These are phyloP conservation scores for Cephonodes hylas DNA, from an alignment of 2,888 invertebrate species.

Conservation along the genomic window DNA sequence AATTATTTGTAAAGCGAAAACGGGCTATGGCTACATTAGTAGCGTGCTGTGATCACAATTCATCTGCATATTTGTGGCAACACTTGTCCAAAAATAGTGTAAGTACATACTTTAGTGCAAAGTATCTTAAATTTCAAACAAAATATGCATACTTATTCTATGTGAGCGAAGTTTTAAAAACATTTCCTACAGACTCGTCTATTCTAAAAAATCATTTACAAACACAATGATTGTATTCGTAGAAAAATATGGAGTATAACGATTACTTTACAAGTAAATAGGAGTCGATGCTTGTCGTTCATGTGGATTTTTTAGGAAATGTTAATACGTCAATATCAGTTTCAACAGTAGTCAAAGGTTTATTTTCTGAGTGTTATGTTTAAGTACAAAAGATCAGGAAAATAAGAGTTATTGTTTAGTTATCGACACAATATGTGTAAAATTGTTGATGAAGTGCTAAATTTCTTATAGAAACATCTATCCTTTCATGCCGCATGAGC, in stretches of 20 bases:
- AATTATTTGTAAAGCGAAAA: not conserved
- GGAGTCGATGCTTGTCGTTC: slow-evolving; percentile 14
- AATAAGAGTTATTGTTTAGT: not conserved
- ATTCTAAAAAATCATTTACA: slow-evolving; percentile 65
- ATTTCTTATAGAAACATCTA: too few relatives aligned
- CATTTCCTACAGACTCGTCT: slow-evolving; percentile 47
- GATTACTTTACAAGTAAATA: slow-evolving; percentile 63
- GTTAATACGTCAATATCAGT: too few relatives aligned
- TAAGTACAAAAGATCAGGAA: too few relatives aligned
- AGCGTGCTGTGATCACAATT: not conserved
- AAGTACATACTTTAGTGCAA: not conserved
- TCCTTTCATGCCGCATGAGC: not conserved
- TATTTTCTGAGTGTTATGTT: too few relatives aligned
- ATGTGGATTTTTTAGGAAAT: slow-evolving; percentile 26
- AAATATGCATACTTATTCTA: not conserved
- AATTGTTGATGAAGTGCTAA: too few relatives aligned
- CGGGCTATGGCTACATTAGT: not conserved
- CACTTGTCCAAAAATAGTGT: not conserved
- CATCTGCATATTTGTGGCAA: not conserved
- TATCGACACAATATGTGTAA: too few relatives aligned
- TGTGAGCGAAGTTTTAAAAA: not conserved
- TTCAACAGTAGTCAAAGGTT: too few relatives aligned
- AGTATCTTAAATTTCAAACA: not conserved
- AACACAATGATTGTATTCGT: slow-evolving; percentile 74
- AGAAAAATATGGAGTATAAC: slow-evolving; percentile 52